Percentiles rank a stretch among this genome's conserved stretches.
These are phyloP conservation scores for Ianthella basta DNA, from an alignment of 37 sponge, comb jelly and placozoan genomes.

Conservation along the genomic window DNA sequence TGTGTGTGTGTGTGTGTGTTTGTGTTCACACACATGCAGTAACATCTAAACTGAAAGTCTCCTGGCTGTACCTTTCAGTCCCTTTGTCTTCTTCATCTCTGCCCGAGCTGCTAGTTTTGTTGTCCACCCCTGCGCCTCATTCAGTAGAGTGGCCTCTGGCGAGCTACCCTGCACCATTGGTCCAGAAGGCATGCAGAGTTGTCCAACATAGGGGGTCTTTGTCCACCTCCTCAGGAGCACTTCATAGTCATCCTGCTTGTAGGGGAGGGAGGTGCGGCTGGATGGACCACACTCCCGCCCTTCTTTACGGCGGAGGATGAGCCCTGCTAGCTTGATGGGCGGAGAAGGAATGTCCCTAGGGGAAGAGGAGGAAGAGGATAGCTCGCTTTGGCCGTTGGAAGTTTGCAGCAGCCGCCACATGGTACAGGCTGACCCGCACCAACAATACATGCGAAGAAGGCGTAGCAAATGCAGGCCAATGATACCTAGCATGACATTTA, in stretches of 20 bases:
- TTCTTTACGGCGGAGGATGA: constrained; percentile 50
- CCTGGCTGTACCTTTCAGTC: constrained; percentile 17
- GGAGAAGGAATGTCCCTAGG: constrained; percentile 25
- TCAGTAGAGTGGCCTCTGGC: constrained; percentile 41
- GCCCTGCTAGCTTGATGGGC: constrained; percentile 42
- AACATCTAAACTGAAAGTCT: constrained; percentile 2
- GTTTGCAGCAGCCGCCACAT: too few species aligned
- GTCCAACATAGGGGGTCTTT: constrained; percentile 36
- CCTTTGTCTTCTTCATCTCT: constrained; percentile 7
- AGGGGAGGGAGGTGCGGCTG: constrained; percentile 4
- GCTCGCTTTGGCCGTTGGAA: too few species aligned
- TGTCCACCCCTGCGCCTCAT: constrained; percentile 39
- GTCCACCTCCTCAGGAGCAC: constrained; percentile 60
- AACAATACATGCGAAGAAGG: too few species aligned
- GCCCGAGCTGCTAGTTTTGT: constrained; percentile 19
- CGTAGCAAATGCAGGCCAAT: too few species aligned
- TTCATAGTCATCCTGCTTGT: constrained; percentile 63
- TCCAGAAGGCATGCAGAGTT: constrained; percentile 50
- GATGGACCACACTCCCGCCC: constrained; percentile 35
- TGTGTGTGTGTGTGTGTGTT: background rate
- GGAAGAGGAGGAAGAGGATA: background rate
- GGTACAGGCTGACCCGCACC: too few species aligned
- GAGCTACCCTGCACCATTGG: constrained; percentile 45
- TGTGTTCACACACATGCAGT: background rate
- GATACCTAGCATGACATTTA: too few species aligned